phyloP scores from a whole-genome alignment of 1,140 invertebrate genomes.

The Amyelois transitella region DNA sequence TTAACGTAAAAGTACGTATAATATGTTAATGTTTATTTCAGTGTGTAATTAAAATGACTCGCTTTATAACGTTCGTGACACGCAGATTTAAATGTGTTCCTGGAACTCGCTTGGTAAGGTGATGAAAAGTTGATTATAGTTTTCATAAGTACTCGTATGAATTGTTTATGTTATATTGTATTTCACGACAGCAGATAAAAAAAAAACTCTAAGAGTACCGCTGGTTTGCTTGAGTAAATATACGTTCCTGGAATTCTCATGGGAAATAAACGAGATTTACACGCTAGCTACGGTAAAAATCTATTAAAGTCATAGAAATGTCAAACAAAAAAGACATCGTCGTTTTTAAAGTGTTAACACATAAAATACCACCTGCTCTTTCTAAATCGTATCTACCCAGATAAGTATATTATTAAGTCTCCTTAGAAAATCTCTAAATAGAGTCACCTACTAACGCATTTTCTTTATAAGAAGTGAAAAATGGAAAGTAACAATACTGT shows the following conservation, averaged over 20 bases:
- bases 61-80: slow-evolving; percentile 11
- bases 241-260: too few relatives aligned
- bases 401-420: not conserved
- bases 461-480: slow-evolving; percentile 31
- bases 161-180: not conserved
- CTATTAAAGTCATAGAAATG: too few relatives aligned
- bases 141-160: not conserved
- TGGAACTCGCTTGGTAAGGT: not conserved
- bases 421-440: slow-evolving; percentile 15
- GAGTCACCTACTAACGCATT: not conserved
- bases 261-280: too few relatives aligned
- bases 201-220: too few relatives aligned
- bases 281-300: too few relatives aligned
- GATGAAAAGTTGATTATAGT: not conserved
- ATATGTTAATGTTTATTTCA: slow-evolving; percentile 9
- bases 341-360: too few relatives aligned
- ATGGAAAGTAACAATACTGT: slow-evolving; percentile 47
- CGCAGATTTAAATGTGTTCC: not conserved
- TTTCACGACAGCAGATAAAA: too few relatives aligned
- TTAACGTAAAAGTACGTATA: slow-evolving; percentile 2
- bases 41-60: slow-evolving; percentile 13
- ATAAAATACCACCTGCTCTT: too few relatives aligned
- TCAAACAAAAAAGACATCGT: too few relatives aligned
- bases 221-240: too few relatives aligned
- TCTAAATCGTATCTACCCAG: too few relatives aligned